Conservation (phyloP, 2,113 vertebrate species). For the Coracopsis vasa region DNA sequence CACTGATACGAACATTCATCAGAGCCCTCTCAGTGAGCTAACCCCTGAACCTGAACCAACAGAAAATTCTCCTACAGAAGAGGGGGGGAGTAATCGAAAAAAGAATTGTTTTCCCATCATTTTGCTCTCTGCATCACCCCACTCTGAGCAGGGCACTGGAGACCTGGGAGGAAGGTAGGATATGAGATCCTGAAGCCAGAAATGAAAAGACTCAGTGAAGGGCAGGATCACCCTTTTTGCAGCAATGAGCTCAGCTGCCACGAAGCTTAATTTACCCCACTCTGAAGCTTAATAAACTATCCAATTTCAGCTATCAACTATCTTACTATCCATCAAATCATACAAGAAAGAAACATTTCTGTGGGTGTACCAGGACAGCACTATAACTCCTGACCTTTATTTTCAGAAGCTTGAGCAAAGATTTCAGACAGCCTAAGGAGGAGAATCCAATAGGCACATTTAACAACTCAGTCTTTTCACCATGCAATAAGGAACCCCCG, state of each 20-base stretch:
- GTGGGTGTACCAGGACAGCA: not conserved
- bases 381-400: not conserved
- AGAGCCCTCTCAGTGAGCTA: not conserved
- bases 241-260: not conserved
- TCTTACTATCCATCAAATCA: not conserved
- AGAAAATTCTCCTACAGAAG: not conserved
- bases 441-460: not conserved
- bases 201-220: not conserved
- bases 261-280: not conserved
- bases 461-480: not conserved
- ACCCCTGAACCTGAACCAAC: not conserved
- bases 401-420: not conserved
- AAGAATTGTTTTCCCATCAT: not conserved
- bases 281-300: not conserved
- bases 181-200: not conserved
- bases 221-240: not conserved
- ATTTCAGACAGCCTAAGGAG: not conserved
- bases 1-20: not conserved
- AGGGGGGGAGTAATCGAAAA: not conserved
- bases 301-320: not conserved
- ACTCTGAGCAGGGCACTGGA: not conserved
- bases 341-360: not conserved
- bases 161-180: not conserved
- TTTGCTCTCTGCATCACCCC: not conserved
- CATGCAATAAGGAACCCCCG: accelerated